Evolutionary conservation across 92 coral and sea anemone species (phyloP).

Genomic region (Porites evermanni): DNA sequence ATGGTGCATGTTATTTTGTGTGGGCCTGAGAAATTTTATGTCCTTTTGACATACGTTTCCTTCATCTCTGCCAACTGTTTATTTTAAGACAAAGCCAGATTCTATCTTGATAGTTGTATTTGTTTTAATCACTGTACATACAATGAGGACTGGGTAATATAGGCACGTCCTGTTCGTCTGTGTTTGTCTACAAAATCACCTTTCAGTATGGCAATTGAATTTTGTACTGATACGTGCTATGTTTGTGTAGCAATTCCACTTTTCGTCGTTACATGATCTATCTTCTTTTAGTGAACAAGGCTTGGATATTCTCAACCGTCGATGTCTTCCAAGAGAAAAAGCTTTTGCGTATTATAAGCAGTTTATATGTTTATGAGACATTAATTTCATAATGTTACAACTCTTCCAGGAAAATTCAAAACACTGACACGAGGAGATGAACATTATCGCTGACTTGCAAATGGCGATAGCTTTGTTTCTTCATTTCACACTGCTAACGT

Average conservation of each 20-base stretch:
- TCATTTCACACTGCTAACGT: neutral
- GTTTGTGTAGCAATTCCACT: neutral
- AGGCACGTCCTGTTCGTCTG: constrained; percentile 12
- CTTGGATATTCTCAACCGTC: too few relatives aligned
- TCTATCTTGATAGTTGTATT: neutral
- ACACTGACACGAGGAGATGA: neutral
- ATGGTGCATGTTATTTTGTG: neutral
- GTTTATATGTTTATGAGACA: neutral
- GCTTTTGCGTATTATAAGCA: too few relatives aligned
- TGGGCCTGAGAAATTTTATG: neutral
- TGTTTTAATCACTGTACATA: neutral
- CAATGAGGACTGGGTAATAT: neutral
- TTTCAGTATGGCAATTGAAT: neutral
- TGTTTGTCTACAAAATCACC: neutral
- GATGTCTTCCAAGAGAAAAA: too few relatives aligned
- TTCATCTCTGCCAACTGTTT: neutral
- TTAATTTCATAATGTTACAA: neutral
- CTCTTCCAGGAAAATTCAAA: neutral
- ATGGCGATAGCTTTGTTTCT: constrained; percentile 15
- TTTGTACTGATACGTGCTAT: neutral
- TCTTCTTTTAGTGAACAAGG: neutral
- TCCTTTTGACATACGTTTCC: neutral
- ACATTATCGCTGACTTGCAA: neutral
- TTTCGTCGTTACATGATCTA: neutral
- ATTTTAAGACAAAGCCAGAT: neutral